Base-by-base conservation (phyloP, 2,113 vertebrate species). In the Vireo altiloquus region DNA sequence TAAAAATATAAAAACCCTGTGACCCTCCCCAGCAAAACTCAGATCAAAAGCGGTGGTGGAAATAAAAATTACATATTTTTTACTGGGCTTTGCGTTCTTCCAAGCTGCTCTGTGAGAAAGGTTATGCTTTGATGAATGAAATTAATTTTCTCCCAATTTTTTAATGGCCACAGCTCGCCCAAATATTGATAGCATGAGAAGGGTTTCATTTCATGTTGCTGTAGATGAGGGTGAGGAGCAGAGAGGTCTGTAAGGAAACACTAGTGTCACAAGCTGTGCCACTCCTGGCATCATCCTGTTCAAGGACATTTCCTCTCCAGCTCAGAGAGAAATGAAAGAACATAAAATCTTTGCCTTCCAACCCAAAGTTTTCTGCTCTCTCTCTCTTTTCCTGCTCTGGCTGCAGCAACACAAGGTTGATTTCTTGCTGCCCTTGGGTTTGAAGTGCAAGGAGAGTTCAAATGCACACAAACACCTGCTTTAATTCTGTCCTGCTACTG, bases 211-310 rank as follows among this genome's bases (percentile, higher is more conserved):
- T 71, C 20, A 7, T 9, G 6, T 6, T 60, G 49, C 35, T 53
- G 47, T 6, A 23, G 57, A 15, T 35, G 20, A 52, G 27, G 30
- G 15, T 50, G 35, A 86, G 44, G 49, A 86, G 60, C 50, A 39
- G 27, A 39, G 54, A 17, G 19, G 14, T 40, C 27, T 4, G 0
- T 4, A 5, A 64, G 20, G 15, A 77, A 80, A 18, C 1, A 3
- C 4, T 3, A 0, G n/a, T 23, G 50, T 13, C 69, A 27, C 72
- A 10, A 33, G 9, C 35, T 44, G 28, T 2, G 10, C 6, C 5
- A 5, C 50, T 28, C 33, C 7, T 10, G 28, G 31, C 33, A 31
- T 11, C 54, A 1, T 13, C 8, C 37, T 47, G 5, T 9, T 25
- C 52, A 81, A 86, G n/a, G 30, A 30, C 15, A 25, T 60, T 28